These are phyloP conservation scores for Carcina quercana DNA, from an alignment of 2,888 invertebrate species.

Conservation along the genomic window DNA sequence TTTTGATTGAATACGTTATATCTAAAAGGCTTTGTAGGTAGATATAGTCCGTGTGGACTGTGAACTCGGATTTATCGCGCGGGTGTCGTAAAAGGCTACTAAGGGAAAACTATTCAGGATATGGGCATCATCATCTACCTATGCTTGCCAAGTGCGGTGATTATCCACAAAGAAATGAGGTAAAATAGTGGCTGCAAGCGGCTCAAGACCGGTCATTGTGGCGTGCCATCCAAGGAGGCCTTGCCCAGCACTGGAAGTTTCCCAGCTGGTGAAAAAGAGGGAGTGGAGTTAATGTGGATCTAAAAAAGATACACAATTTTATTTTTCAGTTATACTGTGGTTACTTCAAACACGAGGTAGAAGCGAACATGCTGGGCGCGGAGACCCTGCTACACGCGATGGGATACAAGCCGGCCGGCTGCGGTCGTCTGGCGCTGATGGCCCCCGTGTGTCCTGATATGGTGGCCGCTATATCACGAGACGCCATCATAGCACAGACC, in stretches of 20 bases:
- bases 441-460: slow-evolving; percentile 88
- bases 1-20: too few species aligned
- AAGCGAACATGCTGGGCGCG: slow-evolving; percentile 84
- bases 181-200: not conserved
- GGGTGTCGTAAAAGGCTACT: too few species aligned
- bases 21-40: too few species aligned
- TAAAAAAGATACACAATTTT: not conserved
- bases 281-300: not conserved
- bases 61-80: too few species aligned
- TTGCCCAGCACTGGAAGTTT: too few species aligned
- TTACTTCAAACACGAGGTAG: slow-evolving; percentile 91
- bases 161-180: not conserved
- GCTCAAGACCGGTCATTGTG: too few species aligned
- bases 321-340: slow-evolving; percentile 84
- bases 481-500: slow-evolving; percentile 89
- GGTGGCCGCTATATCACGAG: slow-evolving; percentile 85
- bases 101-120: too few species aligned
- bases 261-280: too few species aligned
- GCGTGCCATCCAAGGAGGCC: too few species aligned
- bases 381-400: slow-evolving; percentile 85
- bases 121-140: too few species aligned
- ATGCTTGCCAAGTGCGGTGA: too few species aligned
- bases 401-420: slow-evolving; percentile 82
- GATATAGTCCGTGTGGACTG: too few species aligned
- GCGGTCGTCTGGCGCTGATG: slow-evolving; percentile 75